Conservation (phyloP, 2,113 vertebrate species). For the Isichthys henryi region DNA sequence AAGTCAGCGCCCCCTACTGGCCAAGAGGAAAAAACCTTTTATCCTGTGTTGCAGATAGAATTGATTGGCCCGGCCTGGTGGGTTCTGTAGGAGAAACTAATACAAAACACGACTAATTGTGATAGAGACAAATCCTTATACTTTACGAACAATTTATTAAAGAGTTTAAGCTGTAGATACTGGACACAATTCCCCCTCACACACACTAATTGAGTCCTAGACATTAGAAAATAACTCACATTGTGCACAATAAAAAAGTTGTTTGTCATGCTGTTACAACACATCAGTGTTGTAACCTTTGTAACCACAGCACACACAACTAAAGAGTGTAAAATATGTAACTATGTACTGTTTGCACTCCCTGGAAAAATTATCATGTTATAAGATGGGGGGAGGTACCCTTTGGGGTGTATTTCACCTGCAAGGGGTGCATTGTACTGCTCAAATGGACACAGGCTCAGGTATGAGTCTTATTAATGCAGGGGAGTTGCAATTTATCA, state of each 20-base stretch:
- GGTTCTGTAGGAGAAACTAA: background rate
- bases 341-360: too few relatives aligned
- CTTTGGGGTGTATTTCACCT: too few relatives aligned
- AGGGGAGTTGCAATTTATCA: too few relatives aligned
- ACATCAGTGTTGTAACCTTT: background rate
- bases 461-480: too few relatives aligned
- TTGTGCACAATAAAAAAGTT: background rate
- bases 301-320: too few relatives aligned
- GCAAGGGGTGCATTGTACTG: too few relatives aligned
- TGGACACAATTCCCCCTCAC: background rate
- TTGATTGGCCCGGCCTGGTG: background rate
- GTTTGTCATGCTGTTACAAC: background rate
- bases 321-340: too few relatives aligned
- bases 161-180: background rate
- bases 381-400: too few relatives aligned
- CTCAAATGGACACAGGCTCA: too few relatives aligned
- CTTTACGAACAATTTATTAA: background rate
- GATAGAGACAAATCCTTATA: background rate
- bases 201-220: background rate
- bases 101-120: background rate
- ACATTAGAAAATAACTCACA: background rate
- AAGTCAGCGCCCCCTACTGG: too few relatives aligned
- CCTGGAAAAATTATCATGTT: too few relatives aligned
- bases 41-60: background rate
- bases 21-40: too few relatives aligned